Evolutionary conservation across 2,113 vertebrate species (phyloP), one percentile per base, ranked within the genome.

Genomic region (Mustela lutreola): DNA sequence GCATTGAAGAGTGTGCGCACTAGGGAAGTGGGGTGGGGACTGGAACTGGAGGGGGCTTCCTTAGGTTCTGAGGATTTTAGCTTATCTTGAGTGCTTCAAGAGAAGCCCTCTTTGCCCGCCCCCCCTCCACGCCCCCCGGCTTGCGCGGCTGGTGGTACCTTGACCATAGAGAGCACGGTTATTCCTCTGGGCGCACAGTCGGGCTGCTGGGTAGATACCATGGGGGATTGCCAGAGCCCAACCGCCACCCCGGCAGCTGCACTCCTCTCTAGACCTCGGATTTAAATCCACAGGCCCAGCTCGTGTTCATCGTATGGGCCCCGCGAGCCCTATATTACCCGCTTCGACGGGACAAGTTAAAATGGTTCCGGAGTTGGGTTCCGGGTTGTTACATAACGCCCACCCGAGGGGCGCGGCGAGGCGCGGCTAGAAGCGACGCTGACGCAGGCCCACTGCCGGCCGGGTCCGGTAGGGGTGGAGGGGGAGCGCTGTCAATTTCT

Each of bases 321-420:
- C 78, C 1, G 11, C 0, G 60, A 71, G 33, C 8, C 26, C 65
- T n/a, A 0, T 0, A 33, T 5, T 33, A 21, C 70, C 28, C n/a
- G 15, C 4, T 39, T 26, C 31, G 11, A 58, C 39, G 2, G 42
- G 75, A 86, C 95, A 67, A 78, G 92, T 91, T 56, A 73, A n/a
- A 28, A 31, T 28, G 97, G 87, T 33, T 45, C 42, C 24, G 42
- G 89, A 97, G 94, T 83, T 95, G 86, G 85, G 92, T 33, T 73
- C 21, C 1, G 65, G 83, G 86, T 70, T 50, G 89, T 98, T 98
- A 98, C 95, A 97, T 98, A 98, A 98, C 67, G 90, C 95, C 97
- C 94, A 86, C 73, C 90, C 33, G 28, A 67, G 89, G 96, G 92
- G 70, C 89, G 63, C 50, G 19, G 70, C 31, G 81, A 36, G 14